phyloP scores from a whole-genome alignment of 1,140 invertebrate species.

The Formica selysi region DNA sequence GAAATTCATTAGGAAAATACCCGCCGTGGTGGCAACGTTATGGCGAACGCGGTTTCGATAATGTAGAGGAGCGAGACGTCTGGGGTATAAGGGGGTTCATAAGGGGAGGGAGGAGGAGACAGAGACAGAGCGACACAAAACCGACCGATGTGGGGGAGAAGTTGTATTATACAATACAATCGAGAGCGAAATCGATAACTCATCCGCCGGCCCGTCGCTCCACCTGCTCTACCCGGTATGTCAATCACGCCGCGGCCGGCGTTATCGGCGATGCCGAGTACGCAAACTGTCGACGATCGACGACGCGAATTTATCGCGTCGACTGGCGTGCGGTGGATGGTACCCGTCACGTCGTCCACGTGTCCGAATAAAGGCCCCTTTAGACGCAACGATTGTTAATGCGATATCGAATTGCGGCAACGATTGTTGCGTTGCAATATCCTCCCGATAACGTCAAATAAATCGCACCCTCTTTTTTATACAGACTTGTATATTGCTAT shows the following conservation, averaged over 20 bases:
- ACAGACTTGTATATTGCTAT: neutral
- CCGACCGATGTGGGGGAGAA: constrained; percentile 14
- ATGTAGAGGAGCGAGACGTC: constrained; percentile 9
- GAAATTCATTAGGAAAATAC: constrained; percentile 63
- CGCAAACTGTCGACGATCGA: constrained; percentile 59
- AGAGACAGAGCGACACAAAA: constrained; percentile 7
- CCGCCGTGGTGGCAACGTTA: constrained; percentile 33
- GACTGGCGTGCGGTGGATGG: neutral
- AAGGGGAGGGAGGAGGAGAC: neutral
- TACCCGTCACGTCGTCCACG: constrained; percentile 41
- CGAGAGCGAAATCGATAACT: constrained; percentile 63
- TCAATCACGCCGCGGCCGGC: constrained; percentile 46
- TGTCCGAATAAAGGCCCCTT: constrained; percentile 58
- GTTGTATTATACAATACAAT: constrained; percentile 50
- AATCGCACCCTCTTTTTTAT: constrained; percentile 11
- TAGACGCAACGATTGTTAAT: constrained; percentile 48
- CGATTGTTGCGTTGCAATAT: constrained; percentile 7
- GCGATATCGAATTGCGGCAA: constrained; percentile 42
- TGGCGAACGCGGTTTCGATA: constrained; percentile 48
- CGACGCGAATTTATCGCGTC: constrained; percentile 62
- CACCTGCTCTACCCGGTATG: constrained; percentile 48
- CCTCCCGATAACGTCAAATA: neutral
- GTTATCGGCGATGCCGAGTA: constrained; percentile 64
- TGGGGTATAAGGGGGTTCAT: neutral
- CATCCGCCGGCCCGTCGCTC: constrained; percentile 41